phyloP scores from a whole-genome alignment of 2,113 vertebrate genomes.

The Burhinus oedicnemus region DNA sequence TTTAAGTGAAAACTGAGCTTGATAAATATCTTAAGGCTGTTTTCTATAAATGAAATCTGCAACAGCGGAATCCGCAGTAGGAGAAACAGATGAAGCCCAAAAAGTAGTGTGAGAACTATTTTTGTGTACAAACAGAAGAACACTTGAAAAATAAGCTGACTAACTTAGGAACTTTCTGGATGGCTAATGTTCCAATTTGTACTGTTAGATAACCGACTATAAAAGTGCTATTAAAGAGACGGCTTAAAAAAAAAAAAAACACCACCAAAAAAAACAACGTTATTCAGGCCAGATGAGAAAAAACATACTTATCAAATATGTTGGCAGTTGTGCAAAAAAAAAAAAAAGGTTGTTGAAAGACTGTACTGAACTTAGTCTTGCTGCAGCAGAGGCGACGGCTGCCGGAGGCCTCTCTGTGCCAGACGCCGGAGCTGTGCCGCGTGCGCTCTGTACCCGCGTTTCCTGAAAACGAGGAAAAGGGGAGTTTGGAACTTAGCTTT shows the following conservation, averaged over 20 bases:
- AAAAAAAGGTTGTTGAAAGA: neutral
- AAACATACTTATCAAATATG: neutral
- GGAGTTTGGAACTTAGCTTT: neutral
- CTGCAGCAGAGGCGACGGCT: neutral
- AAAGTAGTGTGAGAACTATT: neutral
- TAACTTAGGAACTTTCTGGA: neutral
- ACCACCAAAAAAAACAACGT: neutral
- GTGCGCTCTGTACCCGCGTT: neutral
- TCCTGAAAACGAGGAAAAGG: neutral
- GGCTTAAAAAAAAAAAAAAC: neutral
- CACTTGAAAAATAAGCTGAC: neutral
- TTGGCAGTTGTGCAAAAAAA: neutral
- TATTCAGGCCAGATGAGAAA: neutral
- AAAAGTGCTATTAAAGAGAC: neutral
- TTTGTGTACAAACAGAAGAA: neutral
- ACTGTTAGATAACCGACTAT: neutral
- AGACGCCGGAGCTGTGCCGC: neutral
- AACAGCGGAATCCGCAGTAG: neutral
- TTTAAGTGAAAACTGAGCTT: neutral
- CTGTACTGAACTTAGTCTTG: neutral
- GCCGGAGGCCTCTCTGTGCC: neutral
- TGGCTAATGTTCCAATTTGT: neutral
- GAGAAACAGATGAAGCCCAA: neutral
- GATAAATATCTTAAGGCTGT: neutral
- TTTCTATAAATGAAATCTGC: neutral